These are phyloP conservation scores for Greenwoodochromis staneri DNA, from an alignment of 2,113 vertebrate species.

Conservation along the genomic window DNA sequence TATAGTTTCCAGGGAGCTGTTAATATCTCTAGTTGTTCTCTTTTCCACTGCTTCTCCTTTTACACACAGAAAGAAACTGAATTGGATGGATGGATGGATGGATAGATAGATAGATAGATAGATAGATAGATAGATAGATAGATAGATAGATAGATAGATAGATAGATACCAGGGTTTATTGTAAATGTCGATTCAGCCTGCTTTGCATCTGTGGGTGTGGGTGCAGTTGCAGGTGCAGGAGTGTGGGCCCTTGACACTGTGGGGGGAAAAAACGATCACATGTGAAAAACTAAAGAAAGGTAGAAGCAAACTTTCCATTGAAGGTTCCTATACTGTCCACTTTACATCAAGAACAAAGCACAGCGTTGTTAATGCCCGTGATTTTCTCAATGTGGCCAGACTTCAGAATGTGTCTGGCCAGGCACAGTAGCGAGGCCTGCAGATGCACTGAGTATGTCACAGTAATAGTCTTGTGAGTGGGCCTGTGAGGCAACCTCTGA, in stretches of 20 bases:
- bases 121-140: not conserved
- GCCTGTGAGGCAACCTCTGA: conserved; percentile 13
- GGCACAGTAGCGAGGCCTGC: conserved; percentile 21
- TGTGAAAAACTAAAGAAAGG: conserved; percentile 1
- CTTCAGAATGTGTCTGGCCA: conserved; percentile 26
- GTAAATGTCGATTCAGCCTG: not conserved
- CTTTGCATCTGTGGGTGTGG: not conserved
- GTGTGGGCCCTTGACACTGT: conserved; percentile 30
- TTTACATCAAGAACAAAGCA: conserved; percentile 24
- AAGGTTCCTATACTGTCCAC: not conserved
- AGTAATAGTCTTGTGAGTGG: conserved; percentile 39
- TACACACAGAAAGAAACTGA: not conserved
- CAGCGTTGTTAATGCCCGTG: not conserved
- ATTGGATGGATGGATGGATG: not conserved
- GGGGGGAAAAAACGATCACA: not conserved
- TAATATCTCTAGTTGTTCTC: not conserved
- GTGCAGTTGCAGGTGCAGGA: not conserved
- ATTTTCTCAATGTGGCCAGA: conserved; percentile 20
- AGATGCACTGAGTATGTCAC: conserved; percentile 29
- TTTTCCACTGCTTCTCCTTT: not conserved
- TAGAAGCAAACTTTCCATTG: not conserved
- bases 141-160: not conserved
- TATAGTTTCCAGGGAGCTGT: not conserved
- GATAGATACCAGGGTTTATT: not conserved
- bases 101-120: rapidly evolving